These are phyloP conservation scores for Rhineura floridana DNA, from an alignment of 2,113 vertebrate genomes.

Conservation along the genomic window DNA sequence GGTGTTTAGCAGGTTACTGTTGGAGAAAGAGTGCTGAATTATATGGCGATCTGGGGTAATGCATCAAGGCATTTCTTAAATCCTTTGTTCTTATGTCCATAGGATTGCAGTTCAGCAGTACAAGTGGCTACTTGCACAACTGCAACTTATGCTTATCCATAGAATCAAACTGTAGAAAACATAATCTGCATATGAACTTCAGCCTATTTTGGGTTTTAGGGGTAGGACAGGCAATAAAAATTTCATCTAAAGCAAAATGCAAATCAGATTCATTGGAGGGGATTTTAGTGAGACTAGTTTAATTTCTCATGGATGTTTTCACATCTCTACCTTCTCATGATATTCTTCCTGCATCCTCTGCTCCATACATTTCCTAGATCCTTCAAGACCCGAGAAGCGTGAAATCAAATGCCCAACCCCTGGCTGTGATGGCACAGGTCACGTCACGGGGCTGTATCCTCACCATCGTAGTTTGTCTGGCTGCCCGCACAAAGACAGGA, in stretches of 20 bases:
- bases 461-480: slow-evolving; percentile 98
- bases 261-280: not conserved
- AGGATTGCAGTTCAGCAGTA: not conserved
- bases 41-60: not conserved
- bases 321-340: fast-evolving
- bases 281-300: no score
- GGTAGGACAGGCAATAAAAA: not conserved
- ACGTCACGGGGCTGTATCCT: slow-evolving; percentile 96
- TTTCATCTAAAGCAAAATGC: not conserved
- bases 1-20: no score
- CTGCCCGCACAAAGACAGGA: slow-evolving; percentile 98
- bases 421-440: slow-evolving; percentile 95
- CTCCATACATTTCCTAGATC: slow-evolving; percentile 76
- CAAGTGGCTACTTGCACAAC: not conserved
- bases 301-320: no score
- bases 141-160: not conserved
- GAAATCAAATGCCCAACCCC: slow-evolving; percentile 98
- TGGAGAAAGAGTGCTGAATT: not conserved
- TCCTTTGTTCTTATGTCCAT: not conserved
- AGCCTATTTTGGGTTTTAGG: not conserved
- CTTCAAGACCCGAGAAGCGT: slow-evolving; percentile 90
- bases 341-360: fast-evolving
- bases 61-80: not conserved
- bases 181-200: not conserved
- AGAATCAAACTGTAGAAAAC: not conserved